Conservation (phyloP, 2,113 vertebrate species). For the Microcebus griseorufus region DNA sequence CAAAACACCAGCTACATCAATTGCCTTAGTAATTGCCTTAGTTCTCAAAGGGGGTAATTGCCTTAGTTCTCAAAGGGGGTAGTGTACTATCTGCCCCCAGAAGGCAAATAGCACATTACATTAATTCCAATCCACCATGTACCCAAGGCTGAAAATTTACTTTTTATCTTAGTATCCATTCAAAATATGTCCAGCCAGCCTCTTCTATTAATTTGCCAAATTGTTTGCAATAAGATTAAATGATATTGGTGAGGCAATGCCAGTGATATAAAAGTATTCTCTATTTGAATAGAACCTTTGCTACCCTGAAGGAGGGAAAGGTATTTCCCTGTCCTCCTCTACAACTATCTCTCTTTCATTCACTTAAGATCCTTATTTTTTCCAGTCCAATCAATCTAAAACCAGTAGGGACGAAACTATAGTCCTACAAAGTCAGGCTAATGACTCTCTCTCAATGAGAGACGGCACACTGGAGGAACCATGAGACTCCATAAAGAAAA, state of each 20-base stretch:
- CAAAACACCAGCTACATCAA: background rate
- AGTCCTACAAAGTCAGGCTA: background rate
- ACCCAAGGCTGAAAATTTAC: background rate
- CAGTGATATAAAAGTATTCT: background rate
- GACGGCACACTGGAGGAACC: background rate
- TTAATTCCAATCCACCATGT: background rate
- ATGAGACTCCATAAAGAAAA: background rate
- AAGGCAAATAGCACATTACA: background rate
- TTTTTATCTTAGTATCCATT: background rate
- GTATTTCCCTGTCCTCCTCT: background rate
- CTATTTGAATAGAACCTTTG: background rate
- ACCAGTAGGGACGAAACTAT: background rate
- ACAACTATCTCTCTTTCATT: background rate
- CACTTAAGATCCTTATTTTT: background rate
- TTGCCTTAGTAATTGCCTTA: no score
- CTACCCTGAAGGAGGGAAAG: background rate
- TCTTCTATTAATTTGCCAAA: background rate
- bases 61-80: background rate
- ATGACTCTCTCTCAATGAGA: background rate
- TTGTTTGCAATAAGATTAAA: background rate
- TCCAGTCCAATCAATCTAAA: background rate
- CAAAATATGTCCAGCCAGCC: background rate
- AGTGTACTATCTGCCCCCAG: background rate
- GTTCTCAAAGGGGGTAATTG: no score
- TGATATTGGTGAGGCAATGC: background rate